Evolutionary conservation across 1,140 invertebrate genomes (phyloP), one percentile per base, ranked within the genome.

Genomic region (Drosophila lacertosa): DNA sequence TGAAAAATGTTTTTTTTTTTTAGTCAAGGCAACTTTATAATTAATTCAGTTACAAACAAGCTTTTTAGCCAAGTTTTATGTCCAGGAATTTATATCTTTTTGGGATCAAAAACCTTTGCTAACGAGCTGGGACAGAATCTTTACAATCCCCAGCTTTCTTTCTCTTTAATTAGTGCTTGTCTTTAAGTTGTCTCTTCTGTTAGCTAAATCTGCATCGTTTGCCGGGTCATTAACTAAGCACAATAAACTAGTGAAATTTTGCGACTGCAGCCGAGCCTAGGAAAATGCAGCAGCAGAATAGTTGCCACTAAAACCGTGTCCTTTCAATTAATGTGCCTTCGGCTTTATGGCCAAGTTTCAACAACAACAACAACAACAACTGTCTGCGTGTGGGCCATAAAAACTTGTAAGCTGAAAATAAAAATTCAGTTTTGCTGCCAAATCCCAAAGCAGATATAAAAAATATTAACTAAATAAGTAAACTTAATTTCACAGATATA

Each of bases 291-390:
- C 26, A 3, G 20, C n/a, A 1, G 6, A 59, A 37, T 51, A 67
- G 64, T 35, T 50, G 18, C 65, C 59, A 82, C 58, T 57, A 62
- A 80, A 76, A 59, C 66, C 54, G 57, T 77, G 67, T 68, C 64
- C 60, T 77, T 80, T 80, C 77, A 84, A 84, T 84, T 84, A 86
- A 86, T 86, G 79, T 80, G 15, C 45, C 20, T 48, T 63, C 60
- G 66, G 73, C 58, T 84, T 84, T 80, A 80, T 66, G 63, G 35
- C 39, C 50, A 76, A 78, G 35, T 74, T 45, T 47, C 16, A 18
- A 65, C n/a, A n/a, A n/a, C n/a, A n/a, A n/a, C n/a, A n/a, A n/a
- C n/a, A n/a, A n/a, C 22, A 60, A 37, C 29, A 40, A 55, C 13
- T 16, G 22, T 26, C 39, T 44, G 35, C 39, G 32, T 50, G 45